Conservation (phyloP, 2,113 vertebrate species). For the Salvelinus fontinalis region DNA sequence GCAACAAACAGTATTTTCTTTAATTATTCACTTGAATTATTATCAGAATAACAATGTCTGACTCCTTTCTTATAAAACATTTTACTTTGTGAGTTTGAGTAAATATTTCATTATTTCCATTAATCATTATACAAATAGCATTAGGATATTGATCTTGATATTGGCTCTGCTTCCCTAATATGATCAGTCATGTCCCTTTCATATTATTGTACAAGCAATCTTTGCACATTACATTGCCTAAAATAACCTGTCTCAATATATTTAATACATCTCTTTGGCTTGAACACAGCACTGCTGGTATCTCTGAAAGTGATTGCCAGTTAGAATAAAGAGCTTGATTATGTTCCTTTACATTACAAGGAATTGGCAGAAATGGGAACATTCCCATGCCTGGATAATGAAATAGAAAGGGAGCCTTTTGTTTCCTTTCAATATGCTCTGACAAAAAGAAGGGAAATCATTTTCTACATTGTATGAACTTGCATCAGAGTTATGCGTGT, state of each 20-base stretch:
- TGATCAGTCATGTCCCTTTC: slow-evolving; percentile 2
- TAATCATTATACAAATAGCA: slow-evolving; percentile 27
- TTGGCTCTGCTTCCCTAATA: slow-evolving; percentile 6
- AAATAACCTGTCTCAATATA: slow-evolving; percentile 46
- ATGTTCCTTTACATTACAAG: slow-evolving; percentile 50
- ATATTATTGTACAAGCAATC: slow-evolving; percentile 30
- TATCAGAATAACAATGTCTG: background rate
- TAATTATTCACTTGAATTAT: slow-evolving; percentile 1
- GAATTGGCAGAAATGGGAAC: slow-evolving; percentile 12
- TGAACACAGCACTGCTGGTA: slow-evolving; percentile 3
- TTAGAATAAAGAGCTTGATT: slow-evolving; percentile 33
- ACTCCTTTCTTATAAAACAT: slow-evolving; percentile 1
- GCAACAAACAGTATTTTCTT: slow-evolving; percentile 19
- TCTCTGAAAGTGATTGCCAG: slow-evolving; percentile 34
- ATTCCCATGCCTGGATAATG: slow-evolving; percentile 29
- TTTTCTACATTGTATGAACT: slow-evolving; percentile 38
- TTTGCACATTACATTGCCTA: slow-evolving; percentile 26
- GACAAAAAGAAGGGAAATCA: slow-evolving; percentile 24
- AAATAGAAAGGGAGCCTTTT: slow-evolving; percentile 33
- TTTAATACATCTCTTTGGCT: slow-evolving; percentile 50
- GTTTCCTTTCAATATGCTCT: slow-evolving; percentile 41
- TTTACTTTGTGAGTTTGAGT: background rate
- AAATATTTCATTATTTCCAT: background rate
- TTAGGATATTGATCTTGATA: slow-evolving; percentile 29
- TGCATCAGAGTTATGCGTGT: slow-evolving; percentile 21